These are phyloP conservation scores for Diachasma alloeum DNA, from an alignment of 1,140 invertebrate genomes.

Conservation along the genomic window DNA sequence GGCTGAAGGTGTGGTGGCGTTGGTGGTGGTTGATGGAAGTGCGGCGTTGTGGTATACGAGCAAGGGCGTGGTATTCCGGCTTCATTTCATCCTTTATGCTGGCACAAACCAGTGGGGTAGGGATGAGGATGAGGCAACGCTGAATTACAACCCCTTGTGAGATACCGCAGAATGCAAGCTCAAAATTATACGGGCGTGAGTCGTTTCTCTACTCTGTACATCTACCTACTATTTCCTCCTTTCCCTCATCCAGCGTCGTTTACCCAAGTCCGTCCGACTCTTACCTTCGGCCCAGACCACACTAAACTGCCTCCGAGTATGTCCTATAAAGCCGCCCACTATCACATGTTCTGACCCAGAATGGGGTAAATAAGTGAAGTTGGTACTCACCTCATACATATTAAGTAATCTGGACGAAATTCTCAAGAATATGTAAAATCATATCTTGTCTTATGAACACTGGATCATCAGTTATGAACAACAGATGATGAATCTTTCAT, in stretches of 20 bases:
- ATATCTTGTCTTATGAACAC: too few species aligned
- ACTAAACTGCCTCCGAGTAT: neutral
- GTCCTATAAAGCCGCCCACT: neutral
- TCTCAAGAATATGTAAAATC: too few species aligned
- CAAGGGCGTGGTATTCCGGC: conserved; percentile 57
- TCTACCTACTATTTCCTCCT: conserved; percentile 32
- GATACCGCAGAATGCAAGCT: conserved; percentile 63
- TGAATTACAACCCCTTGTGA: conserved; percentile 64
- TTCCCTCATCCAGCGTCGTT: conserved; percentile 4
- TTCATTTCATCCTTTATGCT: conserved; percentile 58
- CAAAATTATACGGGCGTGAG: conserved; percentile 64
- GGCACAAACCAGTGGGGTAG: conserved; percentile 8
- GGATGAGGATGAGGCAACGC: conserved; percentile 40
- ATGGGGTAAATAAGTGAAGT: neutral
- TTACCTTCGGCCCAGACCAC: neutral
- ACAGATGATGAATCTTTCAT: too few species aligned
- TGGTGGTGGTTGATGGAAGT: conserved; percentile 22
- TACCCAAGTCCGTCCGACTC: neutral
- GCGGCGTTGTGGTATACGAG: conserved; percentile 29
- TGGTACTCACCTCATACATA: neutral
- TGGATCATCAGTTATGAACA: too few species aligned
- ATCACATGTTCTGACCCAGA: neutral
- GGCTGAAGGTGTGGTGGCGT: neutral
- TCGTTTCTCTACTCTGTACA: conserved; percentile 46
- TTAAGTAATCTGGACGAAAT: too few species aligned